phyloP scores from a whole-genome alignment of 2,888 invertebrate genomes.

The Heteromyza rotundicornis region DNA sequence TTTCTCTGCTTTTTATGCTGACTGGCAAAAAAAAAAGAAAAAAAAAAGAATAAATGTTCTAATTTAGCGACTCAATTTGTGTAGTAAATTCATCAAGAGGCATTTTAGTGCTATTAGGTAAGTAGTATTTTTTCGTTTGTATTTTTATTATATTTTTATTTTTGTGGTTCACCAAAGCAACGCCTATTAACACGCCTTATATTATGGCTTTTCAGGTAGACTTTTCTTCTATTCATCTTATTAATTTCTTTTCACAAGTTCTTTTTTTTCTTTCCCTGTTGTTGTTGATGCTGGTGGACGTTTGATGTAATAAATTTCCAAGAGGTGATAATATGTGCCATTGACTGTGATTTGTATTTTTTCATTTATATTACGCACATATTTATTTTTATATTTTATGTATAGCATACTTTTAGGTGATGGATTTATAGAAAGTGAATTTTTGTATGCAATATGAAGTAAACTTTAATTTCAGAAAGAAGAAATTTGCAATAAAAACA shows the following conservation, averaged over 20 bases:
- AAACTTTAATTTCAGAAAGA: no score
- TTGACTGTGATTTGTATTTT: constrained; percentile 40
- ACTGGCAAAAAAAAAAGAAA: constrained; percentile 15
- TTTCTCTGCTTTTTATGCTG: no score
- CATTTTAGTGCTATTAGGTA: constrained; percentile 46
- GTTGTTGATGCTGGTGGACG: background rate
- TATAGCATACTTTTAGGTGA: constrained; percentile 11
- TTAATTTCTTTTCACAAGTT: constrained; percentile 4
- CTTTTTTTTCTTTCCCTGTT: background rate
- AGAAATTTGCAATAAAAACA: no score
- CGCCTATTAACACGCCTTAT: no score
- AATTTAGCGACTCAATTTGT: constrained; percentile 54
- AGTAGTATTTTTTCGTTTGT: constrained; percentile 34
- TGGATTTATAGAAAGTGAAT: no score
- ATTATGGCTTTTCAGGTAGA: background rate
- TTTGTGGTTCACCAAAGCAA: no score
- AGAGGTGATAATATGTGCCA: constrained; percentile 53
- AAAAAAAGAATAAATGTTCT: constrained; percentile 45
- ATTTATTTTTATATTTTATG: no score
- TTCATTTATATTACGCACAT: no score
- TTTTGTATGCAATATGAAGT: no score
- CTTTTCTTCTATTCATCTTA: background rate
- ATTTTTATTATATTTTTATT: no score
- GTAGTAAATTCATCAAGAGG: constrained; percentile 54
- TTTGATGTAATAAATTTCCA: constrained; percentile 42